These are phyloP conservation scores for Rhabdomys dilectus DNA, from an alignment of 2,113 vertebrate genomes.

Conservation along the genomic window DNA sequence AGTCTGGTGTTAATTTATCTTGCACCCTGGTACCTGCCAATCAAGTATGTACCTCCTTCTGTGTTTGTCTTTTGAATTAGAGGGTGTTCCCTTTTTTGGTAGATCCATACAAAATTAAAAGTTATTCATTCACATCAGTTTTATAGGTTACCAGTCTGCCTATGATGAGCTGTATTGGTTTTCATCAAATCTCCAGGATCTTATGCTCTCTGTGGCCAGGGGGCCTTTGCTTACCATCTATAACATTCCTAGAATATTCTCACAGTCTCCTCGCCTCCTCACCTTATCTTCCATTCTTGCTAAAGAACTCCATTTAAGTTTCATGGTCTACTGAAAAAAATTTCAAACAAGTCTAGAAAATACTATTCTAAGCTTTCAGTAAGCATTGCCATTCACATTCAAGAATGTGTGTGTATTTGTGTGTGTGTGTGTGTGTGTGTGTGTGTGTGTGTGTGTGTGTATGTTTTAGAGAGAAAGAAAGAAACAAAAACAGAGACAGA, in stretches of 20 bases:
- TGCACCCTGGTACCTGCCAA: not conserved
- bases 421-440: not conserved
- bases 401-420: not conserved
- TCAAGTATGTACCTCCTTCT: not conserved
- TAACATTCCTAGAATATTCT: not conserved
- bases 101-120: not conserved
- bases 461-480: not conserved
- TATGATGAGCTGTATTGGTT: not conserved
- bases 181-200: not conserved
- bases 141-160: not conserved
- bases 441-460: too few relatives aligned
- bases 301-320: not conserved
- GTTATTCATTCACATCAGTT: not conserved
- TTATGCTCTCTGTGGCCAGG: not conserved
- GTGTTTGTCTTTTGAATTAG: not conserved
- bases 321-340: not conserved
- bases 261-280: accelerated
- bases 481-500: too few relatives aligned
- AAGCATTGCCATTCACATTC: not conserved
- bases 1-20: not conserved
- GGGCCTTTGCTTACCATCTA: not conserved
- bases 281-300: not conserved
- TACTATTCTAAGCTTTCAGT: not conserved
- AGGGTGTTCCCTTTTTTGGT: not conserved
- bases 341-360: not conserved